Conservation (phyloP, 2,797 vertebrate species). For the Tapirus indicus region DNA sequence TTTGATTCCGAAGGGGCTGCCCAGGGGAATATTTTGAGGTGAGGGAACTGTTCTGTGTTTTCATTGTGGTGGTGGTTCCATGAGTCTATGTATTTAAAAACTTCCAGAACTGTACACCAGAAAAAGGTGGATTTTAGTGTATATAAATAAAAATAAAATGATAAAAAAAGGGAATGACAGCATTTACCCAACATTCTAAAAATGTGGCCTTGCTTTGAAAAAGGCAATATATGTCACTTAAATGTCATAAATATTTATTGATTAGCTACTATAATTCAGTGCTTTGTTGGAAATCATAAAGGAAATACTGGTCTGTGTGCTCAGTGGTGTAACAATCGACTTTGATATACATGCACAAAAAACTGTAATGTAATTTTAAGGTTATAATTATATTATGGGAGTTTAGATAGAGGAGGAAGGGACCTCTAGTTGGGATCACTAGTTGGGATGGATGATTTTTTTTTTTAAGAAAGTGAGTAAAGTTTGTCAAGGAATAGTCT, state of each 20-base stretch:
- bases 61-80: not conserved
- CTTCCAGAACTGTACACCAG: not conserved
- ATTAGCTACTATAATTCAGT: not conserved
- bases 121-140: not conserved
- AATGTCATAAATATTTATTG: not conserved
- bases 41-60: not conserved
- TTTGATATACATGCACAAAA: not conserved
- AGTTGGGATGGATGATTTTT: not conserved
- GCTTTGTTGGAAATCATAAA: not conserved
- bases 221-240: not conserved
- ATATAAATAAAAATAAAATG: not conserved
- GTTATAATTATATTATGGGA: not conserved
- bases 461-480: not conserved
- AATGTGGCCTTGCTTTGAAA: slow-evolving; percentile 10
- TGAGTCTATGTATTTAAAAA: not conserved
- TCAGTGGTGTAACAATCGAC: not conserved
- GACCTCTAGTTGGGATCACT: not conserved
- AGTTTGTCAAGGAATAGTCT: slow-evolving; percentile 19
- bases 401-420: not conserved
- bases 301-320: not conserved
- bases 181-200: not conserved
- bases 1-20: not conserved
- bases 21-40: not conserved
- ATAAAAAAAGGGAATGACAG: not conserved
- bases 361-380: not conserved